A percentile compares a stretch with the other conserved stretches of the same genome.
phyloP scores from a whole-genome alignment of 53 echinoderm and acorn worm genomes.

The Glandiceps talaboti region DNA sequence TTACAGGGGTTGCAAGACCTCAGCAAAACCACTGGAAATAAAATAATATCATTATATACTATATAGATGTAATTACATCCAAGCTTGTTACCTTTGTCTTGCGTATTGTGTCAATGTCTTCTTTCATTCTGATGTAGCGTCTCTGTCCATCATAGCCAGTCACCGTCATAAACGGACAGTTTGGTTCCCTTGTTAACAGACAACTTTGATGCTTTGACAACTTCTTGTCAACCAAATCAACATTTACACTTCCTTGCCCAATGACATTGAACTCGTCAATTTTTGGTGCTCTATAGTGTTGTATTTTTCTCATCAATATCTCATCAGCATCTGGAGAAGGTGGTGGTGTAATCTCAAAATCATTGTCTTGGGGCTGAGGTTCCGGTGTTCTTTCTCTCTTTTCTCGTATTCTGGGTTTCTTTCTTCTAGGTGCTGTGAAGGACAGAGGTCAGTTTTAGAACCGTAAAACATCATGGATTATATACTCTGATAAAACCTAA shows the following conservation, averaged over 20 bases:
- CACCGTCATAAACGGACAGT: conserved; percentile 34
- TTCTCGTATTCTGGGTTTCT: conserved; percentile 16
- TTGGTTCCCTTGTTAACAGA: conserved; percentile 46
- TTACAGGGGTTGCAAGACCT: no score
- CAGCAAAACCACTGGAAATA: no score
- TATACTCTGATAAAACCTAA: no score
- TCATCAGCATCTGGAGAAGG: conserved; percentile 47
- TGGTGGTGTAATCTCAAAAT: conserved; percentile 40
- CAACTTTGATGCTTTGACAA: background rate
- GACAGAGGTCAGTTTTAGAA: background rate
- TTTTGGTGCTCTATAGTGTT: background rate
- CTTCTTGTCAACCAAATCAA: background rate
- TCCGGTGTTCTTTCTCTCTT: background rate
- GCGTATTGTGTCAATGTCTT: conserved; percentile 12
- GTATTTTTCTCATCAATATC: conserved; percentile 17
- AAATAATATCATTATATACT: no score
- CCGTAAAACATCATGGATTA: no score
- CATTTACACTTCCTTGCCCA: background rate
- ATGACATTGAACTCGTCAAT: background rate
- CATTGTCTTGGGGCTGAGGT: background rate
- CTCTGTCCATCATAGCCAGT: conserved; percentile 52
- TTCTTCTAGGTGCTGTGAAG: conserved; percentile 29
- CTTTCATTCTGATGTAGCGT: conserved; percentile 51
- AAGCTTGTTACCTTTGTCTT: conserved; percentile 25
- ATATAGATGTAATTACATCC: no score